Base-by-base conservation (phyloP, 1,140 invertebrate genomes). In the Formica selysi region DNA sequence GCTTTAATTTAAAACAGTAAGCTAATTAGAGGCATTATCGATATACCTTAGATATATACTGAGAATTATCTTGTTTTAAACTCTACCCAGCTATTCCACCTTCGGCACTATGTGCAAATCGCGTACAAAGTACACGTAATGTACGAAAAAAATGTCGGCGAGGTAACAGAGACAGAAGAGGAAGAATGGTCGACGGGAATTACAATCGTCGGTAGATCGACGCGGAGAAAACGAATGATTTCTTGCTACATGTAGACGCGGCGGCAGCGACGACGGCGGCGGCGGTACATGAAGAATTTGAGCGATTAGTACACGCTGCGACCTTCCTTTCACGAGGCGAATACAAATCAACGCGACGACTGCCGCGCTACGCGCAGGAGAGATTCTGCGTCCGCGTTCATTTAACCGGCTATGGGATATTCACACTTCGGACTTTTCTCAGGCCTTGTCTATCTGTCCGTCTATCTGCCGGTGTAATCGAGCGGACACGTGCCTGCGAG, bases 271-370 rank as follows among this genome's bases (percentile, higher is more conserved):
- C 64, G n/a, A 11, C 29, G 11, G 26, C 38, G 48, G 67, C 26
- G 36, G 79, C 11, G 38, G 38, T 51, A 65, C 79, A 83, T 83
- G 38, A 84, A 76, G 86, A 76, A 87, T 87, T 87, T 81, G 68
- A 85, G 54, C 80, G 80, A 87, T 84, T 61, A 87, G 65, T 64
- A 78, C 81, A 76, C 65, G 73, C 22, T 68, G 64, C 86, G 86
- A 85, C 86, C 86, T 87, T 87, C 86, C 81, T 71, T 78, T 87
- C 81, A 85, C 81, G 71, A 85, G 44, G 73, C 59, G 80, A 65
- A 85, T 84, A 87, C 87, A 76, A 84, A 87, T 87, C 87, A 38
- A 61, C 54, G 54, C 11, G 64, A 62, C 65, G 78, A 70, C 64
- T 57, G 57, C 86, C 64, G 73, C 36, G 44, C 62, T 71, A 88